phyloP scores from a whole-genome alignment of 2,888 invertebrate species.

The Stegophylla sp. region DNA sequence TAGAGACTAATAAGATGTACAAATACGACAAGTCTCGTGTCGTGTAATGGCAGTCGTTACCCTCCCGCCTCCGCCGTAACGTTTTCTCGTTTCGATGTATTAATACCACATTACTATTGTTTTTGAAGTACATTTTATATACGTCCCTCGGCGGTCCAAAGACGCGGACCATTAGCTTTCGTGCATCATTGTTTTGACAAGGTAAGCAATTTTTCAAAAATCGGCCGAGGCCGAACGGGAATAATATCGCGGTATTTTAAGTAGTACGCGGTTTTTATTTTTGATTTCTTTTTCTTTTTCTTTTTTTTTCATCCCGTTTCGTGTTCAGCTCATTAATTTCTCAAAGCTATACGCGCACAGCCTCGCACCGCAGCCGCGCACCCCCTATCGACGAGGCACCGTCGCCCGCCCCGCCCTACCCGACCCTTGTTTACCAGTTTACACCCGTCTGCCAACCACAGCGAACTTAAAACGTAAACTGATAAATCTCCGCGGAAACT shows the following conservation, averaged over 20 bases:
- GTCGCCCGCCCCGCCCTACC: too few species aligned
- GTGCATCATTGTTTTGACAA: constrained; percentile 53
- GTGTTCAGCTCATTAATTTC: constrained; percentile 52
- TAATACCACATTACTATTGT: constrained; percentile 40
- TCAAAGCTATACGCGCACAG: constrained; percentile 18
- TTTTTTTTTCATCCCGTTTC: constrained; percentile 30
- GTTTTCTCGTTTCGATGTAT: not conserved
- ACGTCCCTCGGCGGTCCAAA: not conserved
- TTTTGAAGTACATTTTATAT: constrained; percentile 33
- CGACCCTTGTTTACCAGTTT: constrained; percentile 42
- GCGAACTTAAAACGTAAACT: constrained; percentile 19
- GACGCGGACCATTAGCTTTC: constrained; percentile 43
- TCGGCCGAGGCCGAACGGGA: constrained; percentile 40
- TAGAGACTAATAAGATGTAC: not conserved
- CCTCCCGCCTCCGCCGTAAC: not conserved
- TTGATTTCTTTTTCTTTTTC: not conserved
- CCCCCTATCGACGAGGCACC: not conserved
- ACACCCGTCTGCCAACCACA: constrained; percentile 53
- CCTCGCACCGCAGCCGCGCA: not conserved
- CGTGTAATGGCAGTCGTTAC: not conserved
- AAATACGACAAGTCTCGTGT: not conserved
- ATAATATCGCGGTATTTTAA: constrained; percentile 36
- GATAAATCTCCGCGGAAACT: constrained; percentile 35
- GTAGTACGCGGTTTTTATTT: constrained; percentile 23
- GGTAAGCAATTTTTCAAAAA: constrained; percentile 57